phyloP scores from a whole-genome alignment of 2,797 vertebrate species.

The Anguilla anguilla region DNA sequence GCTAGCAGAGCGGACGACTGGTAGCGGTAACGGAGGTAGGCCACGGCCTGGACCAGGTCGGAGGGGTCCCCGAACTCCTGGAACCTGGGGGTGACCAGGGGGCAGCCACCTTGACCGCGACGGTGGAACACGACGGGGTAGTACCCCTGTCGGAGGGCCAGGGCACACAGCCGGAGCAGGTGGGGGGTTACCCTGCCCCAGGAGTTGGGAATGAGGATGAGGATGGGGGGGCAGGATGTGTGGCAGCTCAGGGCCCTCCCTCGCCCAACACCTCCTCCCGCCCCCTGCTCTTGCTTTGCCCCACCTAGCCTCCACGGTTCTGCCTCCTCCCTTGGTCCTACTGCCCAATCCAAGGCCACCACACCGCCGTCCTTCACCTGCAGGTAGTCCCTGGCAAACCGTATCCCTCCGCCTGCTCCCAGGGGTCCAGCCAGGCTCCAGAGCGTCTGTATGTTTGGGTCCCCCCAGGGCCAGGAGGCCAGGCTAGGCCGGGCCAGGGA shows the following conservation, averaged over 20 bases:
- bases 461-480: conserved; percentile 64
- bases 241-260: conserved; percentile 48
- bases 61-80: conserved; percentile 84
- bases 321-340: conserved; percentile 51
- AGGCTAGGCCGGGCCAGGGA: conserved; percentile 55
- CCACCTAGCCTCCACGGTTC: conserved; percentile 56
- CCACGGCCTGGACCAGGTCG: conserved; percentile 80
- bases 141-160: conserved; percentile 71
- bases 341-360: conserved; percentile 85
- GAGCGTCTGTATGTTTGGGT: conserved; percentile 80
- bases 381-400: conserved; percentile 77
- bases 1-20: conserved; percentile 75
- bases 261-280: conserved; percentile 32
- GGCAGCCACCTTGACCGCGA: conserved; percentile 76
- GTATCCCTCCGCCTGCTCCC: conserved; percentile 30
- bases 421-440: conserved; percentile 67
- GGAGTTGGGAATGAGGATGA: conserved; percentile 81
- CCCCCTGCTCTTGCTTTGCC: conserved; percentile 46
- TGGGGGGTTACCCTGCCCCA: conserved; percentile 77
- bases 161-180: conserved; percentile 71
- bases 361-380: conserved; percentile 76
- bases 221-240: conserved; percentile 62
- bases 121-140: conserved; percentile 78
- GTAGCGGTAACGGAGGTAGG: conserved; percentile 77
- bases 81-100: conserved; percentile 73